phyloP scores from a whole-genome alignment of 2,888 invertebrate species.

The Apotomis turbidana region DNA sequence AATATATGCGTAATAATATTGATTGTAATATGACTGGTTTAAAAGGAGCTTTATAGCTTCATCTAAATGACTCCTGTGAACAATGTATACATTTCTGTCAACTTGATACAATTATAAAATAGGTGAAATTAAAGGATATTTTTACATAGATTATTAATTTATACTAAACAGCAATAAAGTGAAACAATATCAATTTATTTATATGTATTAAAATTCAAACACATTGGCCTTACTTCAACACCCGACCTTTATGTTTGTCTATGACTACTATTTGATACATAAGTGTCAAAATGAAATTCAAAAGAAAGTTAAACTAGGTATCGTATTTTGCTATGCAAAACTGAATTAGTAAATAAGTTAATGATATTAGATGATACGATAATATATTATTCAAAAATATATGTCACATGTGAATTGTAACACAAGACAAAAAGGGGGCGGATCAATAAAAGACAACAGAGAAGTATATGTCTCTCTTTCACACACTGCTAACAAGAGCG shows the following conservation, averaged over 20 bases:
- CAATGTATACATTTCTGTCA: too few species aligned
- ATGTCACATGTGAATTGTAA: too few species aligned
- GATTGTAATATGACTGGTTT: too few species aligned
- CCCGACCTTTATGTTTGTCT: not conserved
- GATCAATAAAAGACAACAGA: constrained; percentile 67
- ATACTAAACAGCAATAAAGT: too few species aligned
- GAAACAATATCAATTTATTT: not conserved
- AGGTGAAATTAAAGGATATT: too few species aligned
- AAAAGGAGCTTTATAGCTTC: too few species aligned
- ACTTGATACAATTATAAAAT: too few species aligned
- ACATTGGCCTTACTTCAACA: not conserved
- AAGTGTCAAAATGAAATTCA: not conserved
- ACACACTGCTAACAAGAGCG: constrained; percentile 45
- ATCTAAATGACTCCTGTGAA: too few species aligned
- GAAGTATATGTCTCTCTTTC: constrained; percentile 58
- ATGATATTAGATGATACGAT: too few species aligned
- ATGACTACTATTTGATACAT: not conserved
- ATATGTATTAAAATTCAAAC: not conserved
- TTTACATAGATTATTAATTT: too few species aligned
- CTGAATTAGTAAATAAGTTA: not conserved
- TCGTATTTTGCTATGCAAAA: not conserved
- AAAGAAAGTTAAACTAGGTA: not conserved
- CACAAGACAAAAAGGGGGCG: constrained; percentile 50
- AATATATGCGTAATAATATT: too few species aligned
- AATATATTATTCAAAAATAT: too few species aligned